Evolutionary conservation across 2,113 vertebrate species (phyloP).

Genomic region (Cavia aperea): DNA sequence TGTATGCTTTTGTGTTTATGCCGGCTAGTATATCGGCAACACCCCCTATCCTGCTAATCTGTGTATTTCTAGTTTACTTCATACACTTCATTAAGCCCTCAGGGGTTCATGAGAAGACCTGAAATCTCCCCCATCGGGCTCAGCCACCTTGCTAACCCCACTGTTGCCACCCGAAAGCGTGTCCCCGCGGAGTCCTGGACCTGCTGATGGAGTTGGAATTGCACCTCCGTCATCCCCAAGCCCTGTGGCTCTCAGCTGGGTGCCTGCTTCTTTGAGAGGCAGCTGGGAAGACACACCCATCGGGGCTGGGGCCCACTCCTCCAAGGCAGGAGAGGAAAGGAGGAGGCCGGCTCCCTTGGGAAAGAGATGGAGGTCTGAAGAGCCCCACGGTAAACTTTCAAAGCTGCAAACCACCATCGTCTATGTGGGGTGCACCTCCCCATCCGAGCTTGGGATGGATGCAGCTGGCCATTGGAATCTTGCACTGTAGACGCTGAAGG

Average conservation of each 20-base stretch:
- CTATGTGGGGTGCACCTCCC: neutral
- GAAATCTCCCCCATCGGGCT: neutral
- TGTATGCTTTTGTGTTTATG: neutral
- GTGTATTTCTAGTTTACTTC: neutral
- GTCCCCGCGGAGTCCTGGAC: neutral
- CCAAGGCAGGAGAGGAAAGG: neutral
- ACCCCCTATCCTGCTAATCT: neutral
- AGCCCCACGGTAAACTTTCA: neutral
- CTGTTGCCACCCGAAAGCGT: neutral
- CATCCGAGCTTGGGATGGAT: neutral
- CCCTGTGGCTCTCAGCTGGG: neutral
- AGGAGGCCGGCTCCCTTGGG: neutral
- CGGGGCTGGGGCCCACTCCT: neutral
- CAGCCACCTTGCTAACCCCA: neutral
- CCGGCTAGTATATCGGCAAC: neutral
- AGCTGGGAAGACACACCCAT: neutral
- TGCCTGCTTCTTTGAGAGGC: neutral
- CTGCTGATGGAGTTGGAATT: constrained; percentile 36
- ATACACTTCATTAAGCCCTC: neutral
- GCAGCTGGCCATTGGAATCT: neutral
- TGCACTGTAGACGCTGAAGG: neutral
- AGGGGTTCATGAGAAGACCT: neutral
- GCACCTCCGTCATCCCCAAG: neutral
- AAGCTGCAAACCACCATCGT: neutral
- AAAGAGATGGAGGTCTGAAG: neutral